These are phyloP conservation scores for Orcinus orca DNA, from an alignment of 2,113 vertebrate genomes.

Conservation along the genomic window DNA sequence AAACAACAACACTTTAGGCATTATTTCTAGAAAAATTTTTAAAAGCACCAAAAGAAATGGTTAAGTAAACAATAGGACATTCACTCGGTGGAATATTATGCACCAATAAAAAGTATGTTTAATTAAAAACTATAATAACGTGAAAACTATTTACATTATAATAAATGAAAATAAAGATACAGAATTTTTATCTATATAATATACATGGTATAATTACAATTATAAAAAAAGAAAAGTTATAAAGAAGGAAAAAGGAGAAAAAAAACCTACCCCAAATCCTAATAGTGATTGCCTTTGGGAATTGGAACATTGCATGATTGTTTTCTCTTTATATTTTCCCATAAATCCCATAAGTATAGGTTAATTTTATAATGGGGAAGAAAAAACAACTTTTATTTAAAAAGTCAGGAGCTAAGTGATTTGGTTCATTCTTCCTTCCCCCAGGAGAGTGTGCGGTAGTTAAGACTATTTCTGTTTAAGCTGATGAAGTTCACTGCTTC, in stretches of 20 bases:
- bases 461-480: not conserved
- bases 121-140: not conserved
- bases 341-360: not conserved
- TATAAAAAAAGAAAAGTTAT: not conserved
- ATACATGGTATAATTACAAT: not conserved
- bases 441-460: not conserved
- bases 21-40: not conserved
- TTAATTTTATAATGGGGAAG: not conserved
- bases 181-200: not conserved
- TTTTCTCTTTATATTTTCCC: not conserved
- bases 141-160: not conserved
- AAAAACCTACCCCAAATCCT: not conserved
- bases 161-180: not conserved
- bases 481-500: not conserved
- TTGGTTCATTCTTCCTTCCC: not conserved
- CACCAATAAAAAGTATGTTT: not conserved
- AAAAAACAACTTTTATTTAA: not conserved
- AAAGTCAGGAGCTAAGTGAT: constrained; percentile 7
- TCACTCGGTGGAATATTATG: not conserved
- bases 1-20: not conserved
- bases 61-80: not conserved
- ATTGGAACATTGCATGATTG: not conserved
- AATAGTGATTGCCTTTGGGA: not conserved
- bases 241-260: not conserved
- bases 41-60: not conserved